A percentile compares a stretch with the other conserved stretches of the same genome.
These are phyloP conservation scores for Microdon myrmicae DNA, from an alignment of 2,888 invertebrate species.

Conservation along the genomic window DNA sequence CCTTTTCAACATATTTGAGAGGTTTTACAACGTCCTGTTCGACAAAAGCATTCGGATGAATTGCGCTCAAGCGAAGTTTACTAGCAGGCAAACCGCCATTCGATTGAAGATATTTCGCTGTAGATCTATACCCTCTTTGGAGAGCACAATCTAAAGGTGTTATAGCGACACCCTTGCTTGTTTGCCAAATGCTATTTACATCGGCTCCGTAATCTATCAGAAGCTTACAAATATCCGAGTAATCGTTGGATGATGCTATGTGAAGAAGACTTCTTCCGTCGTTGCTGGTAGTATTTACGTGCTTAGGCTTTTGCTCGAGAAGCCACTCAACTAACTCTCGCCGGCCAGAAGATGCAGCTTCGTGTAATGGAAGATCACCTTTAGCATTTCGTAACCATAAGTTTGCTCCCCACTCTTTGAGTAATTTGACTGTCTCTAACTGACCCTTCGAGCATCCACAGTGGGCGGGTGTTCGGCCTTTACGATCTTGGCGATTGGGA, in stretches of 20 bases:
- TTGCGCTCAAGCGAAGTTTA: slow-evolving; percentile 69
- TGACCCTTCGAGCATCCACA: slow-evolving; percentile 97
- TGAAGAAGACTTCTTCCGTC: slow-evolving; percentile 94
- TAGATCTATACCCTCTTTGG: slow-evolving; percentile 85
- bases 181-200: slow-evolving; percentile 85
- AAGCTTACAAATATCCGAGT: slow-evolving; percentile 91
- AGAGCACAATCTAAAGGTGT: slow-evolving; percentile 93
- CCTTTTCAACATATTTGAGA: slow-evolving; percentile 63
- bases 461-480: slow-evolving; percentile 92
- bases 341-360: slow-evolving; percentile 92
- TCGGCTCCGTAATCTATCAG: slow-evolving; percentile 86
- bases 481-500: slow-evolving; percentile 90
- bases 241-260: slow-evolving; percentile 92
- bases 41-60: slow-evolving; percentile 63
- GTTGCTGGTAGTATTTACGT: slow-evolving; percentile 87
- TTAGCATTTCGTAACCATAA: slow-evolving; percentile 92
- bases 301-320: slow-evolving; percentile 82
- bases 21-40: slow-evolving; percentile 64
- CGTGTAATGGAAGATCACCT: slow-evolving; percentile 95
- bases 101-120: slow-evolving; percentile 91
- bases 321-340: slow-evolving; percentile 91
- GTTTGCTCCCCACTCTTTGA: slow-evolving; percentile 82
- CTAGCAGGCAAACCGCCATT: slow-evolving; percentile 87
- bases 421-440: slow-evolving; percentile 82
- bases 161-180: slow-evolving; percentile 83